A percentile compares a stretch with the other conserved stretches of the same genome.
Conservation (phyloP, 1,140 invertebrate species). For the Ruditapes philippinarum region DNA sequence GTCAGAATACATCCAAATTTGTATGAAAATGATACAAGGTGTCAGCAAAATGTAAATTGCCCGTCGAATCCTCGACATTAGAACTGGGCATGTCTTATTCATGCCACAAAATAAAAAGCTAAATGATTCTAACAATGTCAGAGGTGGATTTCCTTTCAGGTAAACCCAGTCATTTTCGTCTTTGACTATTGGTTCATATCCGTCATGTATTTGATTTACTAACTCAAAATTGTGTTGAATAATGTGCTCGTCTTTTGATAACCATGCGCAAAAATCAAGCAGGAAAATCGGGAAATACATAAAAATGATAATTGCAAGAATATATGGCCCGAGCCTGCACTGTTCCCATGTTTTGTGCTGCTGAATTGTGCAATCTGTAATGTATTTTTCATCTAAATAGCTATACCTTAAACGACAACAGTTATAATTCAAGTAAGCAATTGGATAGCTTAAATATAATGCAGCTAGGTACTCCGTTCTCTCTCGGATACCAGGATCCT, state of each 20-base stretch:
- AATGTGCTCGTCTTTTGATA: slow-evolving; percentile 9
- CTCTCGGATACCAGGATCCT: neutral
- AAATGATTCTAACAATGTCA: neutral
- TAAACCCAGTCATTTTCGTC: neutral
- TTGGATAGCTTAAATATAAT: slow-evolving; percentile 30
- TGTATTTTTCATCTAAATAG: neutral
- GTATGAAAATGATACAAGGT: slow-evolving; percentile 9
- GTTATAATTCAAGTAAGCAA: neutral
- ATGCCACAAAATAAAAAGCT: neutral
- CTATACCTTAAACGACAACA: neutral
- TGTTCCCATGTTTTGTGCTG: neutral
- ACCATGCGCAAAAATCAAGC: neutral
- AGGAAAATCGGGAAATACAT: slow-evolving; percentile 5
- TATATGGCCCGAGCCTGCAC: neutral
- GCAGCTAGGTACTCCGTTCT: neutral
- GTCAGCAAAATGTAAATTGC: neutral
- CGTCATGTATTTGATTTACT: neutral
- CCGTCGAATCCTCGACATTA: neutral
- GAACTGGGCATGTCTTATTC: neutral
- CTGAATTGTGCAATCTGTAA: neutral
- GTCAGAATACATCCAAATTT: neutral
- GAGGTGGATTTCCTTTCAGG: neutral
- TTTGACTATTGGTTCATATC: neutral
- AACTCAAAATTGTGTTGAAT: neutral
- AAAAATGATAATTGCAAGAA: neutral